phyloP scores from a whole-genome alignment of 1,140 invertebrate genomes.

The Lanistes nyassanus region DNA sequence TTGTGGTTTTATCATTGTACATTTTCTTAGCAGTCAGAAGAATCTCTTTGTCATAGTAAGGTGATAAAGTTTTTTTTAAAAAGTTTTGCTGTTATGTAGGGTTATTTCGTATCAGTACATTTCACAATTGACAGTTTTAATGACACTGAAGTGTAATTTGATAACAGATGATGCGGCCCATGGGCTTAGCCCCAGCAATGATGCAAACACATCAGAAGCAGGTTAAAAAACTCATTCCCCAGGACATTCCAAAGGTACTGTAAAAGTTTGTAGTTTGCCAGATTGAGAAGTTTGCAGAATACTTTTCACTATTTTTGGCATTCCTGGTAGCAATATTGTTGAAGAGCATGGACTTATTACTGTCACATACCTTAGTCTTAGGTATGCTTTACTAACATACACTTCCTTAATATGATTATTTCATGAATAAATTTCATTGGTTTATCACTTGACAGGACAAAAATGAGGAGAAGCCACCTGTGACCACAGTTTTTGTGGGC shows the following conservation, averaged over 20 bases:
- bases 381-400: neutral
- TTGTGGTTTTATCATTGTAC: neutral
- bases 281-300: no score
- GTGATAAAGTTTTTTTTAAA: neutral
- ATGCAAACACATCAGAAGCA: constrained; percentile 45
- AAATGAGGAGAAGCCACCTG: constrained; percentile 75
- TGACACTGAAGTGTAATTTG: neutral
- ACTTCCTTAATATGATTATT: neutral
- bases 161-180: constrained; percentile 61
- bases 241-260: constrained; percentile 61
- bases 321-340: neutral
- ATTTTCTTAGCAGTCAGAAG: neutral
- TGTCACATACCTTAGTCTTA: neutral
- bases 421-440: neutral
- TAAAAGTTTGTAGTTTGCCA: neutral
- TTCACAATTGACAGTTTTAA: neutral
- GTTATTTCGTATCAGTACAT: constrained; percentile 2
- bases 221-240: constrained; percentile 56
- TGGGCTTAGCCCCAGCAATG: constrained; percentile 47
- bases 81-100: neutral
- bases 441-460: constrained; percentile 45
- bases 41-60: neutral
- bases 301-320: neutral
- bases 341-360: neutral
- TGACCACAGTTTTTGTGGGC: constrained; percentile 97